Percentiles rank a stretch among this genome's conserved stretches.
phyloP scores from a whole-genome alignment of 2,888 invertebrate genomes.

The Isotomurus palustris region DNA sequence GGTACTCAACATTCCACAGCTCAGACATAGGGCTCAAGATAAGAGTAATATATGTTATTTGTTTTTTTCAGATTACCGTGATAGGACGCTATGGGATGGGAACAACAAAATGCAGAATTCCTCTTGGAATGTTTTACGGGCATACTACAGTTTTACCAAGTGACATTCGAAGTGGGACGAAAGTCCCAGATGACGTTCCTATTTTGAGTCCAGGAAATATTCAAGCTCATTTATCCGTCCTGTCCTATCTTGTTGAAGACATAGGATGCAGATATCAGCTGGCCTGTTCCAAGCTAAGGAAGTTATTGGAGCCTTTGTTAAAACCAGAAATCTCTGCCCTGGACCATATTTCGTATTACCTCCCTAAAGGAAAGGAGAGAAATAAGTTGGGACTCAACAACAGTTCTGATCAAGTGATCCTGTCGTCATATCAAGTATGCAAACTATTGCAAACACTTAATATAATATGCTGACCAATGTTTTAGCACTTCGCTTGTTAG shows the following conservation, averaged over 20 bases:
- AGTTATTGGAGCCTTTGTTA: constrained; percentile 69
- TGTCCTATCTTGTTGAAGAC: constrained; percentile 70
- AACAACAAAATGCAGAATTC: constrained; percentile 81
- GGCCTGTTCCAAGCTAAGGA: constrained; percentile 76
- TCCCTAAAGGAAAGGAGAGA: constrained; percentile 59
- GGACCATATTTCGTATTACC: constrained; percentile 76
- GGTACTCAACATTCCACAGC: constrained; percentile 52
- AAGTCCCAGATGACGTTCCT: constrained; percentile 33
- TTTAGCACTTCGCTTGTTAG: no score
- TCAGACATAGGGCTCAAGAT: not conserved
- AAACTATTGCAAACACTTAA: no score
- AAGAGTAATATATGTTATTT: not conserved
- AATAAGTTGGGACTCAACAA: constrained; percentile 54
- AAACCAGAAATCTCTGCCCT: constrained; percentile 76
- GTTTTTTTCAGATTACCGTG: constrained; percentile 67
- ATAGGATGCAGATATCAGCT: constrained; percentile 75
- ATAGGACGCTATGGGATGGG: constrained; percentile 90
- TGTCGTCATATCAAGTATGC: constrained; percentile 56
- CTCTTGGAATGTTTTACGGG: constrained; percentile 89
- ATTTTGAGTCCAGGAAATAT: constrained; percentile 44
- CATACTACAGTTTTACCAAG: constrained; percentile 74
- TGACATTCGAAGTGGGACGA: constrained; percentile 48
- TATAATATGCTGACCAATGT: no score
- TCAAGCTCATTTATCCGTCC: constrained; percentile 59
- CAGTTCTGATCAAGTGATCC: constrained; percentile 57